These are phyloP conservation scores for Lamprologus callipterus DNA, from an alignment of 2,113 vertebrate species.

Conservation along the genomic window DNA sequence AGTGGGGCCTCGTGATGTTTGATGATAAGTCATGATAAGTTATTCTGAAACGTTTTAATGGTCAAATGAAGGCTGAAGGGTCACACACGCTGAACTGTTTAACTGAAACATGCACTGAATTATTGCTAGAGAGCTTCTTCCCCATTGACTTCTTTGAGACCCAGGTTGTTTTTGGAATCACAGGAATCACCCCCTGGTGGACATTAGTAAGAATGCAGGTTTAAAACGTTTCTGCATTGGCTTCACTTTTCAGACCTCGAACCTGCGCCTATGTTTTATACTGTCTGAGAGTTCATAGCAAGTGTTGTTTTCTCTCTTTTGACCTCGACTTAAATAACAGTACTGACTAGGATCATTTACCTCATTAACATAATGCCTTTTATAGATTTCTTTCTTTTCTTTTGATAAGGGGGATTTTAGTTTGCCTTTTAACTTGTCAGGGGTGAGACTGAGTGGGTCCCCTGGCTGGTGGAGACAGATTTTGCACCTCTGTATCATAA, in stretches of 20 bases:
- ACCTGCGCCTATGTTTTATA: neutral
- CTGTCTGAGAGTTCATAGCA: neutral
- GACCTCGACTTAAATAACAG: neutral
- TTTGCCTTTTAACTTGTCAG: neutral
- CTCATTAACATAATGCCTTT: neutral
- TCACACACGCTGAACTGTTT: neutral
- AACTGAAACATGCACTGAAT: neutral
- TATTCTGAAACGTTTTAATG: neutral
- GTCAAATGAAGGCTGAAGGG: neutral
- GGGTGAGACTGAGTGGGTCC: accelerated
- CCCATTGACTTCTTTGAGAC: neutral
- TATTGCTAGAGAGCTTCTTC: neutral
- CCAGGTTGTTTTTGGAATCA: neutral
- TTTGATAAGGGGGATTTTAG: neutral
- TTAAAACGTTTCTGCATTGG: neutral
- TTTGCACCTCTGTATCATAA: neutral
- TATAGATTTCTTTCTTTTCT: neutral
- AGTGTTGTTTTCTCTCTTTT: neutral
- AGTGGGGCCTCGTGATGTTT: neutral
- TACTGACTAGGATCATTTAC: neutral
- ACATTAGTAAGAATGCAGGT: neutral
- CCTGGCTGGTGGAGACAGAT: neutral
- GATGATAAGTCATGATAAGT: accelerated
- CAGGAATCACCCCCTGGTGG: neutral
- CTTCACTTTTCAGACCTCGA: neutral